These are phyloP conservation scores for Meloidogyne hapla DNA, from an alignment of 1,140 invertebrate species.

Conservation along the genomic window DNA sequence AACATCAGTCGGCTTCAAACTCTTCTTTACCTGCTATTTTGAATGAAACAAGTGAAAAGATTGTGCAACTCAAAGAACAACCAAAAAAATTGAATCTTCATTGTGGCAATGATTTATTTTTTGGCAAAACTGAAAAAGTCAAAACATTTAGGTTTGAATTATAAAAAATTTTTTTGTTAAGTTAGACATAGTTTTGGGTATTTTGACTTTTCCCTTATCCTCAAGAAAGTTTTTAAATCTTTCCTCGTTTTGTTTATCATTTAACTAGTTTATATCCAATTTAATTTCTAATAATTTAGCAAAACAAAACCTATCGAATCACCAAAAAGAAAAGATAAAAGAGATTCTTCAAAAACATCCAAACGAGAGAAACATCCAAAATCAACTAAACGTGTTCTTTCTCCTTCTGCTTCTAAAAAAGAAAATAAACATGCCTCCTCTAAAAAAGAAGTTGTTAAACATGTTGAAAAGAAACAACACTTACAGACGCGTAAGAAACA, in stretches of 20 bases:
- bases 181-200: not conserved
- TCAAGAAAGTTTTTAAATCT: too few relatives aligned
- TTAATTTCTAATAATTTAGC: not conserved
- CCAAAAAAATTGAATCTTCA: not conserved
- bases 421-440: not conserved
- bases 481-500: not conserved
- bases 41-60: not conserved
- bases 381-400: not conserved
- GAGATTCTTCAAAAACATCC: not conserved
- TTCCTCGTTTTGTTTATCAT: too few relatives aligned
- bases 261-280: too few relatives aligned
- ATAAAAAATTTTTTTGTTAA: not conserved
- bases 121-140: not conserved
- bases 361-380: not conserved
- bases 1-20: constrained; percentile 14
- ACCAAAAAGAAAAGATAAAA: not conserved
- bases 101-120: not conserved
- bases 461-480: not conserved
- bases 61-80: not conserved
- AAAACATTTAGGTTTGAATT: not conserved
- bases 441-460: not conserved
- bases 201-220: too few relatives aligned
- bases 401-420: not conserved
- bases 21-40: not conserved
- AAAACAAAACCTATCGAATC: not conserved